A percentile compares a stretch with the other conserved stretches of the same genome.
phyloP scores from a whole-genome alignment of 2,113 vertebrate species.

The Meriones unguiculatus region DNA sequence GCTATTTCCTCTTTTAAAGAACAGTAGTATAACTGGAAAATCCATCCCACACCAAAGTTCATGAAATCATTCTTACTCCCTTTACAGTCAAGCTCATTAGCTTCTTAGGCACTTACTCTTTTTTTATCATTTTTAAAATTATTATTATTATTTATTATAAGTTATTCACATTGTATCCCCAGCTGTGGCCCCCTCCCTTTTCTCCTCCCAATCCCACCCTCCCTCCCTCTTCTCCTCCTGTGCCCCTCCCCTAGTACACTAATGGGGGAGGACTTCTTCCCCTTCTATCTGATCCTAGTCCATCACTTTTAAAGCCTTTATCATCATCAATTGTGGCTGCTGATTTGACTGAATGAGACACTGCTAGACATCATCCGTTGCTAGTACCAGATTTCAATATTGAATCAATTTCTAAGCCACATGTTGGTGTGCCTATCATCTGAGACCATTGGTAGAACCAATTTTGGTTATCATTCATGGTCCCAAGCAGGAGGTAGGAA shows the following conservation, averaged over 20 bases:
- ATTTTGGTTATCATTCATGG: neutral
- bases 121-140: too few species aligned
- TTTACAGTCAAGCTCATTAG: neutral
- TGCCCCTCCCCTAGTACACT: too few species aligned
- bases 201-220: too few species aligned
- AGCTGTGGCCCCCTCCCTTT: too few species aligned
- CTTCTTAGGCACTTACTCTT: neutral
- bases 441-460: neutral
- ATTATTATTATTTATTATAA: too few species aligned
- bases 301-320: neutral
- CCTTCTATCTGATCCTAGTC: too few species aligned
- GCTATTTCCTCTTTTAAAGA: constrained; percentile 1
- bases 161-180: too few species aligned
- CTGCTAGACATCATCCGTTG: neutral
- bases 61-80: neutral
- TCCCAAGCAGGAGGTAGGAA: neutral
- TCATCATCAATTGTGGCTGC: neutral
- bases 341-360: neutral
- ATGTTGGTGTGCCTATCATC: neutral
- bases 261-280: too few species aligned
- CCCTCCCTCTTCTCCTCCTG: too few species aligned
- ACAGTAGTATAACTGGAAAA: neutral
- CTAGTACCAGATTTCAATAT: neutral
- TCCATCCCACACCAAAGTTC: neutral
- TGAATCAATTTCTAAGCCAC: neutral